These are phyloP conservation scores for Notamacropus eugenii DNA, from an alignment of 2,797 vertebrate genomes.

Conservation along the genomic window DNA sequence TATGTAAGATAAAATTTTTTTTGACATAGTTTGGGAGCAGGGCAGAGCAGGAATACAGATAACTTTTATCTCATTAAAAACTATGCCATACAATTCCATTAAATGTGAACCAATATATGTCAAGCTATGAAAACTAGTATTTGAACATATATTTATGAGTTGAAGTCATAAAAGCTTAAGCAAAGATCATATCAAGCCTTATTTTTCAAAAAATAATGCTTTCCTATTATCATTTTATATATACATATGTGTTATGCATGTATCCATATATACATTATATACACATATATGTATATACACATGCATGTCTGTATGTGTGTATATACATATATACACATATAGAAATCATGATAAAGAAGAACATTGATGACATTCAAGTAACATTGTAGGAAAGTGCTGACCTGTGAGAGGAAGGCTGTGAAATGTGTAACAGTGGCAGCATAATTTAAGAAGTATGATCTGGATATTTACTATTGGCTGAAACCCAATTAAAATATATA, in stretches of 20 bases:
- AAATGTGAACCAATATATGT: background rate
- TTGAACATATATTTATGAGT: background rate
- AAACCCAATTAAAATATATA: background rate
- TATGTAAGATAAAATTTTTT: slow-evolving; percentile 10
- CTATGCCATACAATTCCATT: background rate
- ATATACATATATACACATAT: background rate
- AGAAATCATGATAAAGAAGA: background rate
- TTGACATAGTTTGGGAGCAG: background rate
- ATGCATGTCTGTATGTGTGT: background rate
- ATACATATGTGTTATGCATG: background rate
- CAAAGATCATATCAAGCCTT: background rate
- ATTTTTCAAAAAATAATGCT: background rate
- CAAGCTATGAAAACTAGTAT: slow-evolving; percentile 1
- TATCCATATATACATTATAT: background rate
- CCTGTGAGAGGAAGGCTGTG: background rate
- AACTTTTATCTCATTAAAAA: background rate
- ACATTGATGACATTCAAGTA: background rate
- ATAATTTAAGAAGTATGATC: background rate
- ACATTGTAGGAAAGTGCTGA: background rate
- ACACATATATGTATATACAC: background rate
- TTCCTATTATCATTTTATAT: background rate
- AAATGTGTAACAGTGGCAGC: background rate
- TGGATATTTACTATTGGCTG: background rate
- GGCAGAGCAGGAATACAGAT: background rate
- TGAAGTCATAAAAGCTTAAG: background rate